These are phyloP conservation scores for Nezara viridula DNA, from an alignment of 2,888 invertebrate species.

Conservation along the genomic window DNA sequence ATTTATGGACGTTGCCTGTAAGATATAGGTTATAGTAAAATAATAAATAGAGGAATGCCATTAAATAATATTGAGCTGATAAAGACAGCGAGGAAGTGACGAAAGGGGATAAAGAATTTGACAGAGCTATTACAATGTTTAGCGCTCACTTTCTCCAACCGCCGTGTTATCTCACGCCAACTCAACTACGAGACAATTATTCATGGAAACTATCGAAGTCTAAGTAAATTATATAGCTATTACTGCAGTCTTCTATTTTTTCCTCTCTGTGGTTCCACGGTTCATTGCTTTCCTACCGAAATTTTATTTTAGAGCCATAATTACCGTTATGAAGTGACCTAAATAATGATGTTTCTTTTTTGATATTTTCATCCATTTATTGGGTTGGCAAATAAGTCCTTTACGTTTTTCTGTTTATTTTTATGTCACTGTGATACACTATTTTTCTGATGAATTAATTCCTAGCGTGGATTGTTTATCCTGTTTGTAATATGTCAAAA, in stretches of 20 bases:
- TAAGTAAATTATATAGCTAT: background rate
- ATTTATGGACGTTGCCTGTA: no score
- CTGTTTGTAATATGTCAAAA: no score
- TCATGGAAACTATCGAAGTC: constrained; percentile 3
- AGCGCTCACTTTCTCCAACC: constrained; percentile 9
- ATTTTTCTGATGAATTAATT: no score
- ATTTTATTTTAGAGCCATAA: background rate
- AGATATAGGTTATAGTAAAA: no score
- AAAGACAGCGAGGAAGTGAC: background rate
- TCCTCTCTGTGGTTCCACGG: background rate
- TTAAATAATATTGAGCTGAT: background rate
- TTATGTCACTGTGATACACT: no score
- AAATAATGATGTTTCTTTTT: background rate
- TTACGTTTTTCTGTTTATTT: no score
- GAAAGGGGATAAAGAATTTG: background rate
- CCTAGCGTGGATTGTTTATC: no score
- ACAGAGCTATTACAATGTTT: background rate
- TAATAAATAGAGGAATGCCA: background rate
- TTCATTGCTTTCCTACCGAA: background rate
- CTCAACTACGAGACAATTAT: constrained; percentile 38
- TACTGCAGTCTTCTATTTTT: background rate
- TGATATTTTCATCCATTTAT: no score
- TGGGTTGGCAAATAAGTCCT: no score
- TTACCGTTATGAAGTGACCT: background rate
- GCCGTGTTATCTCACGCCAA: background rate